phyloP scores from a whole-genome alignment of 2,113 vertebrate genomes.

The Nansenia antarctica region DNA sequence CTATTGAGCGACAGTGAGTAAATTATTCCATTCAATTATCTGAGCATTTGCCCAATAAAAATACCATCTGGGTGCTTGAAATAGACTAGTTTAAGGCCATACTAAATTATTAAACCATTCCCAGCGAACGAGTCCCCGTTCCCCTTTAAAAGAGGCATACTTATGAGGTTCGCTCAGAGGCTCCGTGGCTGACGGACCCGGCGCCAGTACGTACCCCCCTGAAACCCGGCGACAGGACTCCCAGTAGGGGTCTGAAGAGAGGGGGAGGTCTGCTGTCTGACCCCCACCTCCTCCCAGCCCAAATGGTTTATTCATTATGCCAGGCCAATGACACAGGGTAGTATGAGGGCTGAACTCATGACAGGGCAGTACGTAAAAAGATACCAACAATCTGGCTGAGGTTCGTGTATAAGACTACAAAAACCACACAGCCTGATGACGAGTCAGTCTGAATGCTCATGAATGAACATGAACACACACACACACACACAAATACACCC shows the following conservation, averaged over 20 bases:
- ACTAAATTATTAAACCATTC: slow-evolving; percentile 76
- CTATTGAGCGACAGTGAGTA: slow-evolving; percentile 65
- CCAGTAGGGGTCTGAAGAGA: slow-evolving; percentile 40
- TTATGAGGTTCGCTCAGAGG: slow-evolving; percentile 55
- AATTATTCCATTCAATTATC: slow-evolving; percentile 77
- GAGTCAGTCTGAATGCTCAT: background rate
- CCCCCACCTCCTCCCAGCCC: slow-evolving; percentile 31
- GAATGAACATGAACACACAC: background rate
- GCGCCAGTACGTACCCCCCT: slow-evolving; percentile 40
- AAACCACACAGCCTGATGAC: background rate
- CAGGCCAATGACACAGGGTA: slow-evolving; percentile 28
- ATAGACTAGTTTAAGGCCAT: slow-evolving; percentile 77
- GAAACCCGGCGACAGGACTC: slow-evolving; percentile 34
- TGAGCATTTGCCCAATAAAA: slow-evolving; percentile 74
- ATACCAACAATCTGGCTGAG: slow-evolving; percentile 26
- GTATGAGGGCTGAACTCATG: slow-evolving; percentile 5
- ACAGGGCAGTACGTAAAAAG: slow-evolving; percentile 10
- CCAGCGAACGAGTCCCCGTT: slow-evolving; percentile 68
- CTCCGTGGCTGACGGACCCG: slow-evolving; percentile 11
- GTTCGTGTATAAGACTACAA: slow-evolving; percentile 16
- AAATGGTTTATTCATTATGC: slow-evolving; percentile 48
- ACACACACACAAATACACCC: slow-evolving; percentile 3
- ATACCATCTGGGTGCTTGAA: slow-evolving; percentile 75
- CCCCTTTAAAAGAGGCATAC: slow-evolving; percentile 68
- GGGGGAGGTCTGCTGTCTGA: slow-evolving; percentile 34